A percentile compares a stretch with the other conserved stretches of the same genome.
These are phyloP conservation scores for Plotosus lineatus DNA, from an alignment of 2,113 vertebrate genomes.

Conservation along the genomic window DNA sequence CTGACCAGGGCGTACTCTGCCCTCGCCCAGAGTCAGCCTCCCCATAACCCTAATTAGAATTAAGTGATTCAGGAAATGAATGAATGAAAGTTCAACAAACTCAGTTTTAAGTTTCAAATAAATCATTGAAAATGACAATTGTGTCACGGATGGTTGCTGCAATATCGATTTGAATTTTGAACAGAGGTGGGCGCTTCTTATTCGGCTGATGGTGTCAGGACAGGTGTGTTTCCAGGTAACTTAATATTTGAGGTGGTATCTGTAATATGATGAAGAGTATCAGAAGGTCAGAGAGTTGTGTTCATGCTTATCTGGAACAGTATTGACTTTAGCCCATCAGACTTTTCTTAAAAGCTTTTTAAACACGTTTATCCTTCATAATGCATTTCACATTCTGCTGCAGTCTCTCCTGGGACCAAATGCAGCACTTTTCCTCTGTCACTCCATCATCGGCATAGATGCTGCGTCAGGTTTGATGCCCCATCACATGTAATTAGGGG, in stretches of 20 bases:
- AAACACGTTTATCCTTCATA: slow-evolving; percentile 26
- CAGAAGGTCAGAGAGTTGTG: no score
- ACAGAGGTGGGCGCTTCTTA: not conserved
- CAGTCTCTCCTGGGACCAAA: not conserved
- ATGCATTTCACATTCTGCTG: slow-evolving; percentile 9
- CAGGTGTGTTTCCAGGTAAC: not conserved
- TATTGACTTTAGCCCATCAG: not conserved
- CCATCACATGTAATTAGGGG: slow-evolving; percentile 17
- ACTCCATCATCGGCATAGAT: not conserved
- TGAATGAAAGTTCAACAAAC: not conserved
- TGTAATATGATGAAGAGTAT: not conserved
- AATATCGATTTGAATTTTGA: not conserved
- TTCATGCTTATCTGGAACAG: not conserved
- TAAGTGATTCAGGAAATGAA: no score
- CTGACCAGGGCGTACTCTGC: no score
- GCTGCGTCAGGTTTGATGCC: not conserved
- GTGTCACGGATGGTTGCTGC: not conserved
- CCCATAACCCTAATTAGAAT: not conserved
- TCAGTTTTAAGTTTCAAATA: not conserved
- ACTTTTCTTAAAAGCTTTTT: slow-evolving; percentile 23
- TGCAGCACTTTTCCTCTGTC: slow-evolving; percentile 1
- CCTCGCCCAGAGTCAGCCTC: no score
- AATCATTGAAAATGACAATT: not conserved
- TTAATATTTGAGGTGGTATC: not conserved
- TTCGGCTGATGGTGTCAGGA: not conserved